Evolutionary conservation across 2,888 invertebrate genomes (phyloP).

Genomic region (Caenorhabditis wallacei): DNA sequence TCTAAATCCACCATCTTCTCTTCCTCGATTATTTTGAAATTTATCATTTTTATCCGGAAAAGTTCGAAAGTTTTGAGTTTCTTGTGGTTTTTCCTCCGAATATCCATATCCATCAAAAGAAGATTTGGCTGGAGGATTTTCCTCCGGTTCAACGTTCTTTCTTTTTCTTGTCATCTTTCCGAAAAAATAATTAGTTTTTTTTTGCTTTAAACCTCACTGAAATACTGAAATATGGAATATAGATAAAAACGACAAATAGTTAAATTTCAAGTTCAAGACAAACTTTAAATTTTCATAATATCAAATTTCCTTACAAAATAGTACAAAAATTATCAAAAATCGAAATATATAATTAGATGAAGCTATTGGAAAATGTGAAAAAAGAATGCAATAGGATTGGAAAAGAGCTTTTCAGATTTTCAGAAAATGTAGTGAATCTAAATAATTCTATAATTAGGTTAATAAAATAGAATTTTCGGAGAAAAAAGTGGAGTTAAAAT

Average conservation of each 20-base stretch:
- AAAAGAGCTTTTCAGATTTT: not conserved
- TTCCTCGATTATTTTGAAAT: not conserved
- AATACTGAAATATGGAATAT: not conserved
- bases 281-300: constrained; percentile 25
- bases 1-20: constrained; percentile 23
- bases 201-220: not conserved
- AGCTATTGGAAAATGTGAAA: constrained; percentile 32
- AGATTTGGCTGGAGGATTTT: constrained; percentile 23
- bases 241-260: not conserved
- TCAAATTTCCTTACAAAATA: constrained; percentile 13
- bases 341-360: constrained; percentile 7
- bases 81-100: constrained; percentile 2
- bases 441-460: constrained; percentile 36
- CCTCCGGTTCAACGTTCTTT: constrained; percentile 65
- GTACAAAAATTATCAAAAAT: constrained; percentile 19
- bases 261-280: not conserved
- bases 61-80: constrained; percentile 2
- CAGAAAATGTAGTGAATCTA: constrained; percentile 23
- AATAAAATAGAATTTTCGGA: constrained; percentile 19
- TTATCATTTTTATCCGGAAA: constrained; percentile 36
- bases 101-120: constrained; percentile 53
- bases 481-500: constrained; percentile 23
- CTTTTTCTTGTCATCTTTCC: constrained; percentile 69
- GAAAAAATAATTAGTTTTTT: not conserved
- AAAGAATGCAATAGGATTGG: constrained; percentile 26